Evolutionary conservation across 2,888 invertebrate genomes (phyloP), one percentile per base, ranked within the genome.

Genomic region (Plebejus argus): DNA sequence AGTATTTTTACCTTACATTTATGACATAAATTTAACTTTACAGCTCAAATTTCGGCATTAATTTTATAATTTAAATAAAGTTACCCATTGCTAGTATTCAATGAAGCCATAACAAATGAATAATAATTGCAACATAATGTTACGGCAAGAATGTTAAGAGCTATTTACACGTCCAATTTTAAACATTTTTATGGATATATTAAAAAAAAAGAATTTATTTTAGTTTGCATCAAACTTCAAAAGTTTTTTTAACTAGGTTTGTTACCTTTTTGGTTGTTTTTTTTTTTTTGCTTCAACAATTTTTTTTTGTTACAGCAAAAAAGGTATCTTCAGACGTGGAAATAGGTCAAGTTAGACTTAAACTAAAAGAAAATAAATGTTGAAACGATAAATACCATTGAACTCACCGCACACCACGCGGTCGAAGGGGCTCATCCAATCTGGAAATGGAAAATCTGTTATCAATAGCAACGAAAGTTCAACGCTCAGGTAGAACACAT

Each of bases 371-470:
- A 94, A 94, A 94, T 92, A 94, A 95, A 94, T 90, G 53, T 91
- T 92, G 91, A 95, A 95, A 94, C 92, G 93, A 94, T 95, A 96
- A 96, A 95, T 96, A 97, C 96, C 96, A 96, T 96, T 96, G 91
- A 97, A 98, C 97, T 98, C 97, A 96, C 98, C 98, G 96, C 98
- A 98, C 94, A 98, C 97, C 95, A 98, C 98, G 95, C 98, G 96
- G 95, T 98, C 98, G 95, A 98, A 98, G 90, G 98, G 98, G 95
- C 97, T 97, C 97, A 98, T 98, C 98, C 98, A 98, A 96, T 98
- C 98, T 98, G 96, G 91, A 96, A 97, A 95, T 94, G 92, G 94
- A 95, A 92, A 94, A 94, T 94, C 94, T 94, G 93, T 94, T 94
- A 94, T 94, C 94, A 94, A 94, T 94, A 90, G 94, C 91, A 93